phyloP scores from a whole-genome alignment of 2,797 vertebrate species.

The Amphiprion clarkii region DNA sequence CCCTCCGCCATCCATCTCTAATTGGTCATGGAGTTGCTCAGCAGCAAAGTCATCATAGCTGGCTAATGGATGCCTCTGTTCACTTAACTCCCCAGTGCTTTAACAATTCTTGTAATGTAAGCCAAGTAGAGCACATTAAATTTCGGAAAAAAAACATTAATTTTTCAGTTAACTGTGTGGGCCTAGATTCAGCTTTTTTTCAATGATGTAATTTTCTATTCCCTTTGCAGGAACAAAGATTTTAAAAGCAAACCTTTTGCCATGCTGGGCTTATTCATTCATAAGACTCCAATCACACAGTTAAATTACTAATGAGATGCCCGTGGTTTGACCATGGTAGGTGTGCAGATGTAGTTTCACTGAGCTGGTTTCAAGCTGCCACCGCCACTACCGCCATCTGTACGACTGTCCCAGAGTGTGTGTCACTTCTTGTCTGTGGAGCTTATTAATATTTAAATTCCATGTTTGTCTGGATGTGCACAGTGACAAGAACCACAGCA shows the following conservation, averaged over 20 bases:
- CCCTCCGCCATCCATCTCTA: conserved; percentile 14
- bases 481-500: conserved; percentile 45
- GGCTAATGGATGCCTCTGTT: conserved; percentile 28
- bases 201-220: background rate
- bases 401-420: conserved; percentile 54
- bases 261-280: background rate
- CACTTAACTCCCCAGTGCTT: conserved; percentile 20
- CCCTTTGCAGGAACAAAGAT: background rate
- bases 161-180: conserved; percentile 29
- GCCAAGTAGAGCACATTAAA: conserved; percentile 30
- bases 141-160: background rate
- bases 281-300: background rate
- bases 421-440: conserved; percentile 62
- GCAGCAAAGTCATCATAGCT: conserved; percentile 26
- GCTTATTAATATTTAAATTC: conserved; percentile 79
- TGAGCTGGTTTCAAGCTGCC: conserved; percentile 22
- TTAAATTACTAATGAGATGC: conserved; percentile 21
- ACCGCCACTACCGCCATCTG: conserved; percentile 21
- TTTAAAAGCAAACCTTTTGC: conserved; percentile 8
- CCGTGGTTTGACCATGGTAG: conserved; percentile 15
- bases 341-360: conserved; percentile 29
- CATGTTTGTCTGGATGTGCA: conserved; percentile 67
- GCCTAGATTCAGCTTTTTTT: background rate
- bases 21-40: conserved; percentile 34
- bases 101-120: conserved; percentile 26